These are phyloP conservation scores for Mystacornis crossleyi DNA, from an alignment of 2,113 vertebrate species.

Conservation along the genomic window DNA sequence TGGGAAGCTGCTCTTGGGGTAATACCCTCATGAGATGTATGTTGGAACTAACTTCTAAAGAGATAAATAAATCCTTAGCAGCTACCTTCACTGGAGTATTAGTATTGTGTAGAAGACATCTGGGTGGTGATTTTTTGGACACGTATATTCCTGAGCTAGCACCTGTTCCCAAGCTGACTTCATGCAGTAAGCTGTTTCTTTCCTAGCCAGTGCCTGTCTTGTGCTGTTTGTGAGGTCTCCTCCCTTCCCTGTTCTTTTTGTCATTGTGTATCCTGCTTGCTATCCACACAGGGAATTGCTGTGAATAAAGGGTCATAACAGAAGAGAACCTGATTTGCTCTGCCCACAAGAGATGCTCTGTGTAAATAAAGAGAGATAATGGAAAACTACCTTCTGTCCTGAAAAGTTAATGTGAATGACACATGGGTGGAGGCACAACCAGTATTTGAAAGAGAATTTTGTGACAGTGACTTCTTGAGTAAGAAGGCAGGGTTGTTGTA, in stretches of 20 bases:
- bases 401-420: constrained; percentile 33
- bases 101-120: background rate
- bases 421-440: background rate
- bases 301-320: constrained; percentile 20
- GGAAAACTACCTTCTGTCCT: constrained; percentile 37
- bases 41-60: background rate
- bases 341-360: constrained; percentile 13
- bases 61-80: background rate
- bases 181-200: background rate
- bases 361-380: constrained; percentile 56
- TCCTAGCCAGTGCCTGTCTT: background rate
- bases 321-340: constrained; percentile 39
- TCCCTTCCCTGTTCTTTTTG: constrained; percentile 4
- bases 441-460: constrained; percentile 15
- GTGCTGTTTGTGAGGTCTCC: background rate
- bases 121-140: background rate
- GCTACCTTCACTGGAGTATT: background rate
- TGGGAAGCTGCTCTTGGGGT: background rate
- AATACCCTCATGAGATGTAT: accelerated
- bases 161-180: background rate
- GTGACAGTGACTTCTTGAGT: background rate
- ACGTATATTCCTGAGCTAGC: background rate
- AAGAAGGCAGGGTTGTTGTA: background rate
- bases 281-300: constrained; percentile 1
- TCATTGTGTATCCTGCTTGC: background rate